A percentile compares a stretch with the other conserved stretches of the same genome.
Evolutionary conservation across 2,888 invertebrate genomes (phyloP).

Genomic region (Drosophila siamana): DNA sequence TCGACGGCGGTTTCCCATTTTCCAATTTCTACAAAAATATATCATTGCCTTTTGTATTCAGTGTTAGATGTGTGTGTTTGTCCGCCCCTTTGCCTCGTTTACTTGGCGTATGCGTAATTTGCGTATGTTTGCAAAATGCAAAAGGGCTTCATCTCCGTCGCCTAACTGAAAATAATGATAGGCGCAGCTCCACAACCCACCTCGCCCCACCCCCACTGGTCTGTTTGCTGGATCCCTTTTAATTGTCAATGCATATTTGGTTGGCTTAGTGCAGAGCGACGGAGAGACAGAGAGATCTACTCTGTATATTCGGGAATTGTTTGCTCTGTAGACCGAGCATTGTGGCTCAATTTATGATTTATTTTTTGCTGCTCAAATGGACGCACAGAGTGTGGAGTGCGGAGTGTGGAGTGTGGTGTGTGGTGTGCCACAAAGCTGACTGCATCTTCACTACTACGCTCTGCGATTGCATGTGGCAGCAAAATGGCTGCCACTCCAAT

Average conservation of each 20-base stretch:
- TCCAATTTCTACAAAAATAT: constrained; percentile 69
- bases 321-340: constrained; percentile 54
- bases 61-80: constrained; percentile 35
- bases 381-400: constrained; percentile 29
- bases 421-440: constrained; percentile 21
- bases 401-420: no score
- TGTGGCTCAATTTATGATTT: constrained; percentile 76
- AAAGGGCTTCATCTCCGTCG: constrained; percentile 53
- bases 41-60: constrained; percentile 47
- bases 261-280: constrained; percentile 13
- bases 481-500: neutral
- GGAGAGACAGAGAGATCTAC: neutral
- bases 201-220: neutral
- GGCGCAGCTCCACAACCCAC: constrained; percentile 31
- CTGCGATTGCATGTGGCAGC: constrained; percentile 11
- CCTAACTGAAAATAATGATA: constrained; percentile 74
- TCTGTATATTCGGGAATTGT: constrained; percentile 45
- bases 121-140: constrained; percentile 63
- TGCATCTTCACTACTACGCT: constrained; percentile 10
- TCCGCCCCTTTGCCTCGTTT: neutral
- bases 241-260: constrained; percentile 77
- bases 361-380: constrained; percentile 62
- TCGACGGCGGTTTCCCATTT: constrained; percentile 38
- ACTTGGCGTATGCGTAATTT: constrained; percentile 67
- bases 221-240: constrained; percentile 45